Evolutionary conservation across 2,888 invertebrate genomes (phyloP), one percentile per base, ranked within the genome.

Genomic region (Cheilosia urbana): DNA sequence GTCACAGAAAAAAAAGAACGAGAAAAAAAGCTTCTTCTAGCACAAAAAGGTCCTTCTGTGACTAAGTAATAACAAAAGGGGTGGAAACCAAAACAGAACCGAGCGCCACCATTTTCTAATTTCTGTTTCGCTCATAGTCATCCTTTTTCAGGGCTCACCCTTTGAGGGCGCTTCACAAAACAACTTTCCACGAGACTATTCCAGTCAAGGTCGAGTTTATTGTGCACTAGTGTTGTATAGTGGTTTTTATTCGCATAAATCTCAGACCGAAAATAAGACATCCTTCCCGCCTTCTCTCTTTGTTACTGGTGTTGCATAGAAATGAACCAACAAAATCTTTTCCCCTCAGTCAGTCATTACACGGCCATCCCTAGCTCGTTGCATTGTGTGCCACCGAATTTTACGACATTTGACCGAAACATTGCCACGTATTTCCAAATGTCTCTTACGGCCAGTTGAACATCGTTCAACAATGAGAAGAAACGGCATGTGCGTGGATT

Each of bases 121-220:
- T 45, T 58, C n/a, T 57, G 42, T 45, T 34, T 30, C 4, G 34
- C 24, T 7, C 34, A 60, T 68, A 30, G 55, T 60, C 42, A 27
- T 72, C 27, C 27, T 45, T n/a, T 45, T 19, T 30, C 15, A 19
- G 42, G 19, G 13, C n/a, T 58, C 37, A 62, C 21, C 62, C 60
- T 51, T 60, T 27, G 19, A 27, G 51, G 24, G 27, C 15, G 73
- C 53, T 55, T 53, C 21, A 73, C 63, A 63, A 45, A 45, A 45
- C 9, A 73, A 19, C 30, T 17, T 51, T 21, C 51, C 15, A 27
- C n/a, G 34, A 57, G 65, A 73, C 58, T 30, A 65, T 47, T 55
- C 30, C 34, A 76, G 55, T 81, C 76, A 69, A 81, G 76, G 81
- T 76, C 81, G 69, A 68, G 76, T 55, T 68, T 68, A 53, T 55